phyloP scores from a whole-genome alignment of 2,113 vertebrate species.

The Callaeas wilsoni region DNA sequence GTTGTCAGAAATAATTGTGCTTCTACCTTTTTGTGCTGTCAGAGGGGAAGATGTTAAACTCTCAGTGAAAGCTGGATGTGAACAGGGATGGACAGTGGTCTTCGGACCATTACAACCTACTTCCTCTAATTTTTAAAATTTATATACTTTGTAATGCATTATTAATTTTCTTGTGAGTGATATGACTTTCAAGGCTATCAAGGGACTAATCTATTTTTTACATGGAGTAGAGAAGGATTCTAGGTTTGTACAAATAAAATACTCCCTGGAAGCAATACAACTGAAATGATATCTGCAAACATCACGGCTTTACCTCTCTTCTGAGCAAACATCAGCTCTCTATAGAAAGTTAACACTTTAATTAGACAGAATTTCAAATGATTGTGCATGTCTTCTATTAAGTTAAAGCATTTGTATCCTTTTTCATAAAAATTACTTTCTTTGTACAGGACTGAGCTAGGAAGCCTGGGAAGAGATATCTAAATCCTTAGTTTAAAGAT shows the following conservation, averaged over 20 bases:
- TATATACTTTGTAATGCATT: constrained; percentile 61
- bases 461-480: constrained; percentile 25
- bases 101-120: constrained; percentile 54
- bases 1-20: constrained; percentile 37
- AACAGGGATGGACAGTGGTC: constrained; percentile 40
- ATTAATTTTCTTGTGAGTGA: constrained; percentile 67
- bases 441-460: neutral
- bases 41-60: neutral
- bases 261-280: constrained; percentile 48
- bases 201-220: constrained; percentile 71
- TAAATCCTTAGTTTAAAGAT: constrained; percentile 52
- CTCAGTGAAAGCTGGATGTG: constrained; percentile 11
- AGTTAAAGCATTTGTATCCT: constrained; percentile 7
- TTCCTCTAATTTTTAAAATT: constrained; percentile 67
- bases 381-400: neutral
- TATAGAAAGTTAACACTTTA: constrained; percentile 64
- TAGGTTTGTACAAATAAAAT: constrained; percentile 68
- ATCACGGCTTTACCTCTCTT: constrained; percentile 42
- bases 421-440: neutral
- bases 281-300: constrained; percentile 51
- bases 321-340: constrained; percentile 57
- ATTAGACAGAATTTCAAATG: constrained; percentile 51
- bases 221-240: constrained; percentile 55
- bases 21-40: neutral
- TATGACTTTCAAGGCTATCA: constrained; percentile 66